Conservation (phyloP, 2,888 invertebrate species). For the Euproctis similis region DNA sequence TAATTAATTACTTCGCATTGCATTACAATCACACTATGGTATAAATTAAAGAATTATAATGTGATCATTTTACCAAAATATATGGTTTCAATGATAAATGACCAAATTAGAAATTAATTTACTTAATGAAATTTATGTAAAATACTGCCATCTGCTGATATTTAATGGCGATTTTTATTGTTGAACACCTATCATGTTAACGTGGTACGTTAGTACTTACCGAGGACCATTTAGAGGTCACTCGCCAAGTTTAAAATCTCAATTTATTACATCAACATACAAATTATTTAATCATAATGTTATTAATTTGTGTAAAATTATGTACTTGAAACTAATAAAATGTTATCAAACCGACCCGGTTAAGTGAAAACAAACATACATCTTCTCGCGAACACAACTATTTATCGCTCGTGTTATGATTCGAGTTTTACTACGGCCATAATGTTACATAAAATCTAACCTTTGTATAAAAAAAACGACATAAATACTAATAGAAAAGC, state of each 20-base stretch:
- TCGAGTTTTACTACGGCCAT: slow-evolving; percentile 44
- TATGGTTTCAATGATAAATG: no score
- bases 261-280: slow-evolving; percentile 2
- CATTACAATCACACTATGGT: no score
- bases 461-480: slow-evolving; percentile 48
- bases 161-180: slow-evolving; percentile 5
- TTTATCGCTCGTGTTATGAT: slow-evolving; percentile 35
- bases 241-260: slow-evolving; percentile 4
- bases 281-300: no score
- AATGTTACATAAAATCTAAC: slow-evolving; percentile 40
- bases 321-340: background rate
- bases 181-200: slow-evolving; percentile 2
- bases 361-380: slow-evolving; percentile 15
- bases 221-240: slow-evolving; percentile 5
- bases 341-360: slow-evolving; percentile 13
- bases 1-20: no score
- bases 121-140: no score
- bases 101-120: no score
- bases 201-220: slow-evolving; percentile 1
- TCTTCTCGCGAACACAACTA: slow-evolving; percentile 16
- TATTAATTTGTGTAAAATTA: no score
- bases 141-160: slow-evolving; percentile 22
- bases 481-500: slow-evolving; percentile 63
- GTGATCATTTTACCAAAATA: no score
- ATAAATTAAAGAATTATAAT: no score